phyloP scores from a whole-genome alignment of 1,140 invertebrate genomes.

The Dryas iulia region DNA sequence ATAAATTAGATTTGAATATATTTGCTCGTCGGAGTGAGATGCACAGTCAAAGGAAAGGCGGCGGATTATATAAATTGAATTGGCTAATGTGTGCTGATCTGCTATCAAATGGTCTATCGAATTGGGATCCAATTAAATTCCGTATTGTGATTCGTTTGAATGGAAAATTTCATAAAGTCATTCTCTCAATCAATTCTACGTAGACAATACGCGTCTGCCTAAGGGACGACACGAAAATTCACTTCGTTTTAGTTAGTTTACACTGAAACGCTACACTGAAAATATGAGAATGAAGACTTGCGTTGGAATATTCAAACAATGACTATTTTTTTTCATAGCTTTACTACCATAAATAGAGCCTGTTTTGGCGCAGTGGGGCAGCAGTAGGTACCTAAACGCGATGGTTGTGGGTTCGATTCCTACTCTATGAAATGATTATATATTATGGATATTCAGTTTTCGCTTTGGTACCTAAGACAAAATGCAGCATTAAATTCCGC shows the following conservation, averaged over 20 bases:
- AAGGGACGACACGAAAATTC: background rate
- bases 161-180: constrained; percentile 7
- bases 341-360: too few relatives aligned
- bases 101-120: constrained; percentile 7
- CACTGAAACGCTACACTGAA: background rate
- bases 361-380: too few relatives aligned
- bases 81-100: constrained; percentile 12
- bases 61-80: constrained; percentile 24
- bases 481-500: too few relatives aligned
- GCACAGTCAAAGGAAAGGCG: constrained; percentile 9
- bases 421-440: too few relatives aligned
- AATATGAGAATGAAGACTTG: too few relatives aligned
- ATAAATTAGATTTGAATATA: constrained; percentile 13
- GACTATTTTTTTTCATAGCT: too few relatives aligned
- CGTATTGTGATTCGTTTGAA: constrained; percentile 8
- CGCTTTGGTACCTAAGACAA: too few relatives aligned
- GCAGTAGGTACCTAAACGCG: too few relatives aligned
- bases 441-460: too few relatives aligned
- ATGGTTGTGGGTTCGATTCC: too few relatives aligned
- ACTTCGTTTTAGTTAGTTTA: background rate
- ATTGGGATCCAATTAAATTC: constrained; percentile 24
- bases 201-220: background rate
- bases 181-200: background rate
- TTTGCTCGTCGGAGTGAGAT: constrained; percentile 9
- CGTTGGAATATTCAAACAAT: too few relatives aligned